Base-by-base conservation (phyloP, 2,888 invertebrate genomes). In the Fabriciana adippe region DNA sequence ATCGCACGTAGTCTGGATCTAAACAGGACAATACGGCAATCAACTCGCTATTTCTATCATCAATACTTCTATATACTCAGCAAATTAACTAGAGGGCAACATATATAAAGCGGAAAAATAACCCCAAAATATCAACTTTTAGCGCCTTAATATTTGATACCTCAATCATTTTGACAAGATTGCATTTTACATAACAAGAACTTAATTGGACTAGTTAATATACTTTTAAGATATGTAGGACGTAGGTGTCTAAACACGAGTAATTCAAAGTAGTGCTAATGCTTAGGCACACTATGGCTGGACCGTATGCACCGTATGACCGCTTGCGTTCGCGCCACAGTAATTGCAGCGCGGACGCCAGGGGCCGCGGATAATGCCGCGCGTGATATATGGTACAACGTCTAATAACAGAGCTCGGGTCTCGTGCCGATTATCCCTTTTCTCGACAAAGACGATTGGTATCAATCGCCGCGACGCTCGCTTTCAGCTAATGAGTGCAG, bases 351-450 rank as follows among this genome's bases (percentile, higher is more conserved):
- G 87, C 85, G 87, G 83, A 83, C 88, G 90, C 90, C 90, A 85
- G 86, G 79, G 91, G 90, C 89, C 84, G 82, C 82, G 81, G 82
- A 79, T 87, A 88, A 87, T 88, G 81, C 88, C 82, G 85, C 83
- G 82, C 88, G 91, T 92, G 92, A 91, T 92, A 90, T 92, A 92
- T 92, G 90, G 88, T 88, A 87, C 89, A 86, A 85, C 85, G 83
- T 84, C 88, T 92, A 91, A 92, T 92, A 91, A 90, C 90, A 90
- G 86, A 86, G 85, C 81, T 80, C 76, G 83, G 80, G 79, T 80
- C 81, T 83, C 78, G 84, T 83, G 81, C 81, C 89, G 90, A 90
- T 92, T 91, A 91, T 91, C 89, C 89, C 87, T 89, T 90, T 89
- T 86, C 88, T 80, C 78, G 81, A 82, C 83, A 83, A 87, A 88